Conservation (phyloP, 2,888 invertebrate species). For the Tryphoninae sp. region DNA sequence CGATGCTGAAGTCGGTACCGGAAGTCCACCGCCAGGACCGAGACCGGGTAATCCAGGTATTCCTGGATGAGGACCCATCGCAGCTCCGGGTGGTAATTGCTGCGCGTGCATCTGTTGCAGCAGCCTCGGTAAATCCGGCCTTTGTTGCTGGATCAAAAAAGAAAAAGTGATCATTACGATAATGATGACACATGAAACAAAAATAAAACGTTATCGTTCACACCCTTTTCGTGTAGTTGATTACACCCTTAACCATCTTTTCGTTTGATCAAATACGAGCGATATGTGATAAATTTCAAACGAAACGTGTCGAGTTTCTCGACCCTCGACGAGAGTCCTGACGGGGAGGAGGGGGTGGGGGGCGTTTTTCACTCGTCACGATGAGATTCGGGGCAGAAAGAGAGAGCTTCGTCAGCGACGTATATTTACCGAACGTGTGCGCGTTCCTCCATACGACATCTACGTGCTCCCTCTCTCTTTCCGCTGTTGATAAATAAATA, state of each 20-base stretch:
- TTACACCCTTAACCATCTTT: not conserved
- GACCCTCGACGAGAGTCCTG: conserved; percentile 21
- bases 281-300: conserved; percentile 25
- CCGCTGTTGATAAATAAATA: conserved; percentile 76
- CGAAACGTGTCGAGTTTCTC: conserved; percentile 3
- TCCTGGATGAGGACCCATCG: conserved; percentile 87
- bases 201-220: not conserved
- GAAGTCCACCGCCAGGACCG: conserved; percentile 81
- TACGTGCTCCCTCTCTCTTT: conserved; percentile 58
- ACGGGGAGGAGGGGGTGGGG: too few species aligned
- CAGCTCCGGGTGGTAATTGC: conserved; percentile 87
- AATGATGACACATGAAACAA: not conserved
- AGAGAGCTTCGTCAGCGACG: conserved; percentile 73
- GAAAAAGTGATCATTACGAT: not conserved
- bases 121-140: conserved; percentile 90
- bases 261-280: conserved; percentile 21
- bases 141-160: conserved; percentile 88
- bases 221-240: not conserved
- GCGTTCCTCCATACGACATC: conserved; percentile 20
- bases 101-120: conserved; percentile 97
- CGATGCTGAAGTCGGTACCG: conserved; percentile 81
- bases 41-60: conserved; percentile 83
- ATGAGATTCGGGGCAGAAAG: conserved; percentile 46
- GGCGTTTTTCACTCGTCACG: conserved; percentile 7
- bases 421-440: conserved; percentile 77